phyloP scores from a whole-genome alignment of 2,888 invertebrate genomes.

The Scotopteryx bipunctaria region DNA sequence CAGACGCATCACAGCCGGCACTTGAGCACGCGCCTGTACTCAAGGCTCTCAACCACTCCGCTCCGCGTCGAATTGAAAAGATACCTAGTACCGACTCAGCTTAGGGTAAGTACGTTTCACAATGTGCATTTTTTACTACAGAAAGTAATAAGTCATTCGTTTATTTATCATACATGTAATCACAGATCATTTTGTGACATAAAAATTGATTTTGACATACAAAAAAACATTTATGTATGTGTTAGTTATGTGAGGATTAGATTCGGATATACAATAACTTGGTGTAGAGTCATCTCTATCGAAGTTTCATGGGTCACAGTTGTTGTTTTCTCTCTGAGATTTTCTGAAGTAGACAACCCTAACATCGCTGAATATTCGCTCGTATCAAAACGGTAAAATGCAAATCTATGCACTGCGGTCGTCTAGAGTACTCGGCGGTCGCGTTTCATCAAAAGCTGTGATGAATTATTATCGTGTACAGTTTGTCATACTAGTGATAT shows the following conservation, averaged over 20 bases:
- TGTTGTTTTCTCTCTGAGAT: not conserved
- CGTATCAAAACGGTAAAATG: slow-evolving; percentile 82
- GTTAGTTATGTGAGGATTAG: too few species aligned
- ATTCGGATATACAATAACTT: too few species aligned
- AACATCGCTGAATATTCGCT: slow-evolving; percentile 78
- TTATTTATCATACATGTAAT: too few species aligned
- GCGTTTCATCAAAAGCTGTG: slow-evolving; percentile 77
- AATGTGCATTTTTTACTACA: not conserved
- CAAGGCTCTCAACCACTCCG: slow-evolving; percentile 72
- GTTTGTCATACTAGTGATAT: slow-evolving; percentile 58
- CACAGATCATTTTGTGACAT: too few species aligned
- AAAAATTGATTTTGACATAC: too few species aligned
- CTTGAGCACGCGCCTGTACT: slow-evolving; percentile 80
- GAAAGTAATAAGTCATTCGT: too few species aligned
- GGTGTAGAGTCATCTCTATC: too few species aligned
- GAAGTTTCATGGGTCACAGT: too few species aligned
- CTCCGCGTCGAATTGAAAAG: slow-evolving; percentile 80
- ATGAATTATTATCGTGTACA: slow-evolving; percentile 72
- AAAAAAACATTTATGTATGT: too few species aligned
- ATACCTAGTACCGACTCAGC: slow-evolving; percentile 59
- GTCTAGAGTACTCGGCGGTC: slow-evolving; percentile 71
- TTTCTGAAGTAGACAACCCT: slow-evolving; percentile 17
- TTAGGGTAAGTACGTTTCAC: slow-evolving; percentile 12
- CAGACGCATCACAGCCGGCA: slow-evolving; percentile 67
- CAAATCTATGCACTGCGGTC: slow-evolving; percentile 81